Evolutionary conservation across 2,113 vertebrate genomes (phyloP), one percentile per base, ranked within the genome.

Genomic region (Otis tarda): DNA sequence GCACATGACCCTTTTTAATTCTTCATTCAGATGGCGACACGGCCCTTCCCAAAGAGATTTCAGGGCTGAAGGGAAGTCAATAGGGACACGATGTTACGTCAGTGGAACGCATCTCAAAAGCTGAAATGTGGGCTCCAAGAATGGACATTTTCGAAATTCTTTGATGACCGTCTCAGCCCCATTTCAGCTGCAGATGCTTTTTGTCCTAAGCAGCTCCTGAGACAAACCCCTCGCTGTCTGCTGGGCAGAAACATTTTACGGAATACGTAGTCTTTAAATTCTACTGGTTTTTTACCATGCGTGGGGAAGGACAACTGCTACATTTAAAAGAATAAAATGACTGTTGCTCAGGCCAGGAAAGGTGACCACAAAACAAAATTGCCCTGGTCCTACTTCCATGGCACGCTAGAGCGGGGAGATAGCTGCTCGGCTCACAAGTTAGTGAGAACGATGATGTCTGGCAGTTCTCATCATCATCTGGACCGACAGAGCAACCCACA

Each of bases 361-460:
- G 90, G 92, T 89, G 94, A 94, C 81, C 94, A 88, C 94, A 91
- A 88, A 83, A 28, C 69, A 47, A 65, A 94, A 83, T 33, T 41
- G 95, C 88, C 75, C 85, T 47, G 47, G 69, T 91, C 78, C 93
- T 84, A 59, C 53, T 91, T 82, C 79, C 93, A 90, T 31, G 76
- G 23, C 76, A 59, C 0, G 6, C 81, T 30, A 41, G 83, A 71
- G 93, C 60, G 33, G 45, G 56, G 74, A 96, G 95, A 93, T 85
- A 93, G 91, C 82, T 68, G 89, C 59, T 73, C 45, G 8, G 71
- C 83, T 90, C 89, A 69, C 85, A 83, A 83, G 68, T 61, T 43
- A 95, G 95, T 97, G 97, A 97, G 97, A 97, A 97, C 95, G 92
- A 95, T 6, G 79, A 77, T 90, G 93, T 80, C 87, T 96, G 95